Evolutionary conservation across 1,140 invertebrate species (phyloP).

Genomic region (Ridgeia piscesae): DNA sequence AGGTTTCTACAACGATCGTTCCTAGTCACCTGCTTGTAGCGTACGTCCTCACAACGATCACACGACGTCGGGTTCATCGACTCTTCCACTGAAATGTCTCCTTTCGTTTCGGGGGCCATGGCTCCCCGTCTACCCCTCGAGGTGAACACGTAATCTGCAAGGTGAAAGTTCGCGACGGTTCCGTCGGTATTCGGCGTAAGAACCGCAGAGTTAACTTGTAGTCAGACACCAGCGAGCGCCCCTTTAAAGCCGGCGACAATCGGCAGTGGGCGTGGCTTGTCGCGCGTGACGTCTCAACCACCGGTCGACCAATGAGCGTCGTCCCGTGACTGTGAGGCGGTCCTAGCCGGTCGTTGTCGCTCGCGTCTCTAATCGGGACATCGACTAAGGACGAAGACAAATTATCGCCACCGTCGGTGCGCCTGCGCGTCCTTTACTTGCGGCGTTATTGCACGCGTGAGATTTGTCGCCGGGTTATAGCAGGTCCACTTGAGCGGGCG

Average conservation of each 20-base stretch:
- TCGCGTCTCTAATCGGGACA: not conserved
- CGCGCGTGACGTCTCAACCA: not conserved
- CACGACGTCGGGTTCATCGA: not conserved
- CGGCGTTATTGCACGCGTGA: not conserved
- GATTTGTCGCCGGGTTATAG: not conserved
- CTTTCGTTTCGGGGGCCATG: not conserved
- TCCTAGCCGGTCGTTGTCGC: not conserved
- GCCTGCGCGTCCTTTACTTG: too few relatives aligned
- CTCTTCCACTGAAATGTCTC: not conserved
- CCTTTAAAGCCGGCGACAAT: not conserved
- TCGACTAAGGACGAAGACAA: not conserved
- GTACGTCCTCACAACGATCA: not conserved
- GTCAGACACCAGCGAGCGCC: not conserved
- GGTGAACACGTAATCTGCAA: not conserved
- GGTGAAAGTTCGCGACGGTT: not conserved
- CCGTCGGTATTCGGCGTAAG: not conserved
- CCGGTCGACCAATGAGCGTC: not conserved
- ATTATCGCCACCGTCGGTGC: not conserved
- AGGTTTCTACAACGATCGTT: not conserved
- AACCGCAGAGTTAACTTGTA: not conserved
- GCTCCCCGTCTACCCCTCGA: not conserved
- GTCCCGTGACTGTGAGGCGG: too few relatives aligned
- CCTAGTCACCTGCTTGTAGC: not conserved
- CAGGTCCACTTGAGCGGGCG: not conserved
- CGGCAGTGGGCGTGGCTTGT: not conserved